Evolutionary conservation across 2,888 invertebrate genomes (phyloP), one percentile per base, ranked within the genome.

Genomic region (Gasteruption jaculator): DNA sequence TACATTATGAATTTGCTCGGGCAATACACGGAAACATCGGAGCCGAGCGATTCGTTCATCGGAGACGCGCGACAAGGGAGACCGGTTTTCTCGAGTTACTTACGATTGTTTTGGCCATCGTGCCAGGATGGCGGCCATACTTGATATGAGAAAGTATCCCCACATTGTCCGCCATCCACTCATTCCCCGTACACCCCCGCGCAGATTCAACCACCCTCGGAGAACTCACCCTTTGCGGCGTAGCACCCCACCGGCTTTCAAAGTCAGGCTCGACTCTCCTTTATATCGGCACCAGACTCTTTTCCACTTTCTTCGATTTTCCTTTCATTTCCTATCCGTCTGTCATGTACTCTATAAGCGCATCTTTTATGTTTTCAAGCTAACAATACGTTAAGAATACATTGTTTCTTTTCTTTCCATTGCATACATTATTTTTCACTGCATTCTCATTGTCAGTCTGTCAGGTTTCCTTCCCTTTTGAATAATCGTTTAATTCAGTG

Each of bases 61-160:
- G n/a, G n/a, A n/a, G 25, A 35, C 46, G 37, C 37, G 40, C 37
- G 46, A 41, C 49, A 42, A 45, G 46, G 48, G 48, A 29, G 38
- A 20, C n/a, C 24, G 24, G 7, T 7, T 24, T 25, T 14, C 37
- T 39, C 30, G 42, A 48, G 43, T 43, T 68, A 70, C 70, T 69
- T 69, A 70, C 70, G 62, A 63, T 60, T 66, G 65, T 68, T 69
- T 69, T 68, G 67, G 64, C 69, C 68, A 67, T 69, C 69, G 62
- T 65, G 63, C 67, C 68, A 68, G 67, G 65, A 67, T 66, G 69
- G 68, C 70, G 69, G 70, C 69, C 68, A 69, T 69, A 67, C 70
- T 68, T 65, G 68, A 69, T 70, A 68, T 70, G 70, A 70, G 70
- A 69, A 68, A 68, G 67, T 68, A 67, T 68, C 65, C 67, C 68